Evolutionary conservation across 2,113 vertebrate species (phyloP).

Genomic region (Macaca mulatta): DNA sequence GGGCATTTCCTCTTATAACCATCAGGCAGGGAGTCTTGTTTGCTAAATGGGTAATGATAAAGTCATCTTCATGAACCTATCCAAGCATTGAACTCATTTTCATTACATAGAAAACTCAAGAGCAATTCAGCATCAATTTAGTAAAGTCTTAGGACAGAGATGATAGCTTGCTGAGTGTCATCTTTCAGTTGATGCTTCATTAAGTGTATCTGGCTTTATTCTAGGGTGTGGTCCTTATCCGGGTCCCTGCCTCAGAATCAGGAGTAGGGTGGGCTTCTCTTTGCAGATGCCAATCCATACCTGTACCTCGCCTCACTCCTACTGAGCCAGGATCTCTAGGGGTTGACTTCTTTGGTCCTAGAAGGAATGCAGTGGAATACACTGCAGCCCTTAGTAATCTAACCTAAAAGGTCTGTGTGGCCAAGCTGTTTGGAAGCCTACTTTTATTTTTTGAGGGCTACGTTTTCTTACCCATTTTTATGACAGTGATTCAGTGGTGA

Average conservation of each 20-base stretch:
- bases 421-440: background rate
- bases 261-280: too few relatives aligned
- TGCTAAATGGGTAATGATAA: background rate
- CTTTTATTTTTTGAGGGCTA: background rate
- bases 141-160: background rate
- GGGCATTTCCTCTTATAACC: background rate
- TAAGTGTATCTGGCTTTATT: background rate
- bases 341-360: background rate
- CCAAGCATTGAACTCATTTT: background rate
- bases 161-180: background rate
- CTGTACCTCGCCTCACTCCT: background rate
- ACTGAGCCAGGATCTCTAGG: background rate
- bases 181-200: background rate
- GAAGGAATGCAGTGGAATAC: background rate
- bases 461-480: background rate
- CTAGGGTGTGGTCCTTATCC: background rate
- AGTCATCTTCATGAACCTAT: background rate
- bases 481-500: background rate
- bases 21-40: conserved; percentile 70
- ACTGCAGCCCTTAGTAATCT: background rate
- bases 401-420: background rate
- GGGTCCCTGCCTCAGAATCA: background rate
- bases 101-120: background rate
- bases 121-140: background rate
- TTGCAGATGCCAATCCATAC: background rate